These are phyloP conservation scores for Ophion costatus DNA, from an alignment of 2,888 invertebrate genomes.

Conservation along the genomic window DNA sequence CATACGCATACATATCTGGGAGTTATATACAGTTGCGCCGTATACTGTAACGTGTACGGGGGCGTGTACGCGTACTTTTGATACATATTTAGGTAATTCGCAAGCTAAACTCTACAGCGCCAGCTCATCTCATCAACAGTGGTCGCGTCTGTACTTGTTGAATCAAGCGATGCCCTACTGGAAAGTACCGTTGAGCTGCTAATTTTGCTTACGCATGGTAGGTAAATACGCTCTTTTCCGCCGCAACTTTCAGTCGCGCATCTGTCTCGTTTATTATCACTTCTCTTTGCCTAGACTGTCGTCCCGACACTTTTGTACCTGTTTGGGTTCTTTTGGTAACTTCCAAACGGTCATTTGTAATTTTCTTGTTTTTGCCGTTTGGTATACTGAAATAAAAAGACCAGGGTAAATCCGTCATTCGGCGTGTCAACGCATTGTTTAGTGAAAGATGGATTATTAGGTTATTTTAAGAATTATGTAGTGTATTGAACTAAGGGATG, in stretches of 20 bases:
- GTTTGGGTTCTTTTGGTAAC: too few species aligned
- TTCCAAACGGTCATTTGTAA: too few species aligned
- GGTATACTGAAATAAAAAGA: too few species aligned
- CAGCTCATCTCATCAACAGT: slow-evolving; percentile 76
- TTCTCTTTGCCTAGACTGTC: too few species aligned
- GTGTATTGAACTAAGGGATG: too few species aligned
- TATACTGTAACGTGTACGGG: slow-evolving; percentile 27
- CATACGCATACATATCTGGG: not conserved
- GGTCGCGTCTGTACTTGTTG: slow-evolving; percentile 78
- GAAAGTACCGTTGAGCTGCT: slow-evolving; percentile 28
- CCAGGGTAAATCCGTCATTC: too few species aligned
- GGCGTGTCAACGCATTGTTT: too few species aligned
- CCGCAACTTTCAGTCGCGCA: slow-evolving; percentile 5
- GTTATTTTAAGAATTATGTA: too few species aligned
- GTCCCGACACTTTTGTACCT: too few species aligned
- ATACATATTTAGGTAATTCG: slow-evolving; percentile 67
- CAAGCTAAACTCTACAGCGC: slow-evolving; percentile 53
- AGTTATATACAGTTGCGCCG: slow-evolving; percentile 56
- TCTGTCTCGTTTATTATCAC: too few species aligned
- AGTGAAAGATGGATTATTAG: too few species aligned
- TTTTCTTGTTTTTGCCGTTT: too few species aligned
- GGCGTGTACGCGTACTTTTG: slow-evolving; percentile 34
- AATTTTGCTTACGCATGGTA: slow-evolving; percentile 6
- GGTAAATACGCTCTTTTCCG: not conserved
- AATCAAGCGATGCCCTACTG: slow-evolving; percentile 67